phyloP scores from a whole-genome alignment of 2,113 vertebrate genomes.

The Tretioscincus oriximinensis region DNA sequence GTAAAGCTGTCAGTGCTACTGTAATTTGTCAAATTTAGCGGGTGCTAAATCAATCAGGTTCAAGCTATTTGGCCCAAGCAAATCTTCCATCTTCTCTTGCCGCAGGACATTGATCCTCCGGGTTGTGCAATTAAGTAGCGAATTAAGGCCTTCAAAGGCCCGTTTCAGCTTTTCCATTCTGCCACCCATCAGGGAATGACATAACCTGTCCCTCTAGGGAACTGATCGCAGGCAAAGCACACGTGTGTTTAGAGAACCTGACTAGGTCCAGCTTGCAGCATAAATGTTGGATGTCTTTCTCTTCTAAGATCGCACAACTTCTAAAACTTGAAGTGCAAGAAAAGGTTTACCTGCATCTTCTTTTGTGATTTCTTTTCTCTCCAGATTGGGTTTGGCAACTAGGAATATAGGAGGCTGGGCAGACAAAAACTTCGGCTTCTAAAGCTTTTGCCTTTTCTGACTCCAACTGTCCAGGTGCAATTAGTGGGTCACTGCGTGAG shows the following conservation, averaged over 20 bases:
- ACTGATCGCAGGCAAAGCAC: neutral
- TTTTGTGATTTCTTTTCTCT: no score
- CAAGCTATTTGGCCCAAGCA: conserved; percentile 6
- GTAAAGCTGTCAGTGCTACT: conserved; percentile 37
- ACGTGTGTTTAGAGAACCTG: conserved; percentile 2
- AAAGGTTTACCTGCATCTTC: no score
- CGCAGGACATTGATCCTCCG: neutral
- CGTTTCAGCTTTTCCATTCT: neutral
- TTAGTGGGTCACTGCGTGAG: no score
- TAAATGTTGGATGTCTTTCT: neutral
- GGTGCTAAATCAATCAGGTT: conserved; percentile 23
- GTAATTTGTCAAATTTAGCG: conserved; percentile 31
- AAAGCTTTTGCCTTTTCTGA: no score
- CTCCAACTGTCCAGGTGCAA: no score
- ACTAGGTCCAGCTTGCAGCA: conserved; percentile 8
- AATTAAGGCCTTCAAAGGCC: conserved; percentile 27
- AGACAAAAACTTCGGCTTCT: no score
- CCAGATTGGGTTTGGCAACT: no score
- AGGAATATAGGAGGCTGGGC: no score
- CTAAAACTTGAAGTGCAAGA: neutral
- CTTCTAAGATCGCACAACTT: neutral
- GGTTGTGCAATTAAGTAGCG: conserved; percentile 10
- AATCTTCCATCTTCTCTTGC: conserved; percentile 16
- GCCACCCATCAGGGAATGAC: conserved; percentile 29
- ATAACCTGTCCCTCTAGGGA: neutral